Percentiles rank a stretch among this genome's conserved stretches.
These are phyloP conservation scores for Scarus forsteni DNA, from an alignment of 2,797 vertebrate species.

Conservation along the genomic window DNA sequence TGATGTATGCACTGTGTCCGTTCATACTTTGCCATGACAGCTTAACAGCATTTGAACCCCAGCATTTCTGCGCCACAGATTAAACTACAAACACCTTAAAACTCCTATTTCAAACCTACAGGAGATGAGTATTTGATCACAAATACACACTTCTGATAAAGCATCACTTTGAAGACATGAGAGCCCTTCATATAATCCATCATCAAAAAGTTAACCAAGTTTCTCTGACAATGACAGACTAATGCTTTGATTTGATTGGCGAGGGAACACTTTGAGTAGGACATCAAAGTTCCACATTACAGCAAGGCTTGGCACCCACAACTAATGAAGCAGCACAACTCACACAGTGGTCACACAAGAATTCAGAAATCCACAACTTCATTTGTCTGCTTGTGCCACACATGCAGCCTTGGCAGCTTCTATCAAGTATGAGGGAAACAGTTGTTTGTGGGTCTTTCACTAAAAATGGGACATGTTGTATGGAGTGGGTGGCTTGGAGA, in stretches of 20 bases:
- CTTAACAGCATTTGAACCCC: neutral
- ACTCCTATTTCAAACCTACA: neutral
- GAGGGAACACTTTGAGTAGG: constrained; percentile 13
- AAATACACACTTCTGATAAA: neutral
- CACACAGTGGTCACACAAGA: constrained; percentile 28
- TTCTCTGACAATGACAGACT: neutral
- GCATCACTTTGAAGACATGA: constrained; percentile 10
- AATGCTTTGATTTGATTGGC: constrained; percentile 13
- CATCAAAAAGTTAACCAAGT: constrained; percentile 14
- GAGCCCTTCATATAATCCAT: constrained; percentile 14
- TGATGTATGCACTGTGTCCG: neutral
- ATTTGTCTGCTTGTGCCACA: constrained; percentile 8
- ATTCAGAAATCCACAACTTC: constrained; percentile 10
- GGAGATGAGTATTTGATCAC: neutral
- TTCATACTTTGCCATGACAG: neutral
- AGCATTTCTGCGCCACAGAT: neutral
- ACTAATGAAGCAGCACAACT: constrained; percentile 1
- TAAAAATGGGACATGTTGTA: constrained; percentile 60
- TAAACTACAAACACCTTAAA: neutral
- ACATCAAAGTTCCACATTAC: constrained; percentile 22
- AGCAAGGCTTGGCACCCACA: neutral
- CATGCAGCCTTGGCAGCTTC: constrained; percentile 17
- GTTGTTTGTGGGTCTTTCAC: constrained; percentile 50
- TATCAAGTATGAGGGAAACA: constrained; percentile 45
- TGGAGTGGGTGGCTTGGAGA: constrained; percentile 42